Percentiles rank a stretch among this genome's conserved stretches.
These are phyloP conservation scores for Cryptocheilus praepositus DNA, from an alignment of 2,888 invertebrate species.

Conservation along the genomic window DNA sequence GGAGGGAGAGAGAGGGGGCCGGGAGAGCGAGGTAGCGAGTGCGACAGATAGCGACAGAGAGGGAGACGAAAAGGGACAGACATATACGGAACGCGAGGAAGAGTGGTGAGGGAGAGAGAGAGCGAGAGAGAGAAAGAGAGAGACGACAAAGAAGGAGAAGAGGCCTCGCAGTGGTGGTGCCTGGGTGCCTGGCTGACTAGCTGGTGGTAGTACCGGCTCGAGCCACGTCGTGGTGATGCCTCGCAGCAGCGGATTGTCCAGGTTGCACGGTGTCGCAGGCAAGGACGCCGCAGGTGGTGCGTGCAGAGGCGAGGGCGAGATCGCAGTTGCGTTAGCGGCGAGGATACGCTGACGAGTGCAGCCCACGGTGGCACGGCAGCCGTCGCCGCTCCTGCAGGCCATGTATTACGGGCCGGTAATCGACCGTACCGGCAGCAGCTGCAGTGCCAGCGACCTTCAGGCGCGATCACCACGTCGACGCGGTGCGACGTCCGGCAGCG, in stretches of 20 bases:
- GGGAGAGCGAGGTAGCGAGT: constrained; percentile 20
- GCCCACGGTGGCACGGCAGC: constrained; percentile 65
- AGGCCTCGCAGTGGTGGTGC: constrained; percentile 32
- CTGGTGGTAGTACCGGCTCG: constrained; percentile 40
- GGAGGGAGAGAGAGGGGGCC: constrained; percentile 10
- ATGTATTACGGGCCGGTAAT: constrained; percentile 58
- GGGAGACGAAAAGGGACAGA: constrained; percentile 14
- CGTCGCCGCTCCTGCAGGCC: constrained; percentile 64
- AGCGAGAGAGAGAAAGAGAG: constrained; percentile 9
- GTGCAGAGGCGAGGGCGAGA: constrained; percentile 31
- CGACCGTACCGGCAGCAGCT: constrained; percentile 56
- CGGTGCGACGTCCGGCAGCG: constrained; percentile 36
- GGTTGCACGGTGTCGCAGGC: constrained; percentile 59
- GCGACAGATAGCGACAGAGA: constrained; percentile 12
- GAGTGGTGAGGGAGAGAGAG: constrained; percentile 7
- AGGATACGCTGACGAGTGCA: constrained; percentile 71
- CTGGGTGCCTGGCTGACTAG: constrained; percentile 32
- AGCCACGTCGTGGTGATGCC: constrained; percentile 64
- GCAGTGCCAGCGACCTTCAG: constrained; percentile 54
- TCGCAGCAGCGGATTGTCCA: constrained; percentile 55
- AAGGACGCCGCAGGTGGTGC: constrained; percentile 55
- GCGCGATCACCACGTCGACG: constrained; percentile 48
- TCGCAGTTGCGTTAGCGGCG: constrained; percentile 41
- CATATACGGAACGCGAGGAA: neutral
- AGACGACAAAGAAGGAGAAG: constrained; percentile 10